These are phyloP conservation scores for Hypsibius dujardini DNA, from an alignment of 1,140 invertebrate genomes.

Conservation along the genomic window DNA sequence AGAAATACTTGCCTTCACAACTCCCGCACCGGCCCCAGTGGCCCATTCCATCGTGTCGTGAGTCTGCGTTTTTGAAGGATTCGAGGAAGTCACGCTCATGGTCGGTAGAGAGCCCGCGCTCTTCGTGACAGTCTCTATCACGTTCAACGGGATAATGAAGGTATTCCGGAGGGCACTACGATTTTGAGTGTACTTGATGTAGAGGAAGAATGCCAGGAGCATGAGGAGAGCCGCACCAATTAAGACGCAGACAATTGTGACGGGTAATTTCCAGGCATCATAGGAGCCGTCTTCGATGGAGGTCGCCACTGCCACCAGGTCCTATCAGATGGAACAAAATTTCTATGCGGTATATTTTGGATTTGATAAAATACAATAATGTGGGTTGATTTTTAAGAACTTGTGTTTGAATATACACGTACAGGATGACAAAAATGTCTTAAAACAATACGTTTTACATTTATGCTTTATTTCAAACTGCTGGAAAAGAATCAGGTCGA, in stretches of 20 bases:
- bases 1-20: background rate
- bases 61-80: background rate
- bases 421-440: too few species aligned
- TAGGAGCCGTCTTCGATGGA: constrained; percentile 21
- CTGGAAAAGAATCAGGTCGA: too few species aligned
- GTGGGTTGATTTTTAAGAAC: too few species aligned
- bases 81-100: background rate
- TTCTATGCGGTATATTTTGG: too few species aligned
- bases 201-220: background rate
- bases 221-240: background rate
- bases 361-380: too few species aligned
- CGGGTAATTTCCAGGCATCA: constrained; percentile 24
- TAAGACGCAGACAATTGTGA: constrained; percentile 19
- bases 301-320: too few species aligned
- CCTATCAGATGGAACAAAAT: too few species aligned
- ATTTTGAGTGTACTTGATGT: background rate
- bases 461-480: too few species aligned
- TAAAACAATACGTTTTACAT: too few species aligned
- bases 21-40: background rate
- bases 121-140: background rate
- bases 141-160: background rate
- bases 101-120: background rate
- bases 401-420: too few species aligned
- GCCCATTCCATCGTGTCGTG: background rate
- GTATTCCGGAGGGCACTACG: background rate